Evolutionary conservation across 2,113 vertebrate genomes (phyloP), one percentile per base, ranked within the genome.

Genomic region (Gadus chalcogrammus): DNA sequence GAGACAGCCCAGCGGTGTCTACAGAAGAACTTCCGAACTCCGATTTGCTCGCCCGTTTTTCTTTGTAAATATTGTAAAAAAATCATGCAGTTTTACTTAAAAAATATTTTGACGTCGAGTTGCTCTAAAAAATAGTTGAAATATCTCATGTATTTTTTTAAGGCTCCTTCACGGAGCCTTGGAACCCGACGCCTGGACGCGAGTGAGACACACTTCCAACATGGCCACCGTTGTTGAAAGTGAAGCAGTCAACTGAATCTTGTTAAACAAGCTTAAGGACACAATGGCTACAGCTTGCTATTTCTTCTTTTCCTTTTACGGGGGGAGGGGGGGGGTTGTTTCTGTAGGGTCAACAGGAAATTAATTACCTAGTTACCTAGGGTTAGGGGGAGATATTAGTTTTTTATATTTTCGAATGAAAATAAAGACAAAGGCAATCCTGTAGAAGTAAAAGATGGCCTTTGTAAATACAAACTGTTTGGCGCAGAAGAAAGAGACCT

Each of bases 11-110:
- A 85, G 88, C 70, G 81, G 86, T 88, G 81, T 88, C 83, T 68
- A 84, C 70, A 48, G 42, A 48, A 84, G 78, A 58, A 17, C 55
- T n/a, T 15, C 9, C 1, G 1, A n/a, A 16, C 55, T 16, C 24
- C 4, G 11, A 85, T 79, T 24, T 24, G 4, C 73, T 58, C 78
- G 75, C 80, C 65, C 65, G 60, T 69, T 55, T 55, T 55, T 58
- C n/a, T 58, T 58, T n/a, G 85, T 82, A 88, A 88, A 89, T 79
- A 82, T 89, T 71, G 81, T 89, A 81, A 90, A 91, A 90, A 85
- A 92, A 92, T 82, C 92, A 91, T 90, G 91, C 91, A 91, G 52
- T 83, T 92, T 88, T 88, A 76, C 82, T 83, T 86, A 89, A 90
- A 91, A 90, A 91, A 90, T 83, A 84, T 74, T 85, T 38, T 61